These are phyloP conservation scores for Epicampocera succincta DNA, from an alignment of 2,888 invertebrate species.

Conservation along the genomic window DNA sequence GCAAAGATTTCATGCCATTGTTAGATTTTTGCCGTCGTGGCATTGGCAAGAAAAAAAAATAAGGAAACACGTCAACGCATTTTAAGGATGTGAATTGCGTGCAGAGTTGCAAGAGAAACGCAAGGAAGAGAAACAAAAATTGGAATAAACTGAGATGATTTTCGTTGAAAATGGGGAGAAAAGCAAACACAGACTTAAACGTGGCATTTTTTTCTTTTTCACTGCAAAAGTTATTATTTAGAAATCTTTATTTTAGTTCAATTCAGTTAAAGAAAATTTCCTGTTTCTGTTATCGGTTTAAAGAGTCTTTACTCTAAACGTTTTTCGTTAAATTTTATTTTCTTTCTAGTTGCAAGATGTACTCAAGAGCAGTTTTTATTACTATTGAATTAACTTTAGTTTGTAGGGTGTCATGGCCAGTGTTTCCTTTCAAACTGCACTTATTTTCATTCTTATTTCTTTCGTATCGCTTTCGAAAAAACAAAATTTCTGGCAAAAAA, in stretches of 20 bases:
- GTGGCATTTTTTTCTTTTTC: background rate
- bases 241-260: conserved; percentile 33
- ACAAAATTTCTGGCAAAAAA: background rate
- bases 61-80: conserved; percentile 27
- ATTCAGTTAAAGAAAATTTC: conserved; percentile 12
- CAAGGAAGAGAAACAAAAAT: background rate
- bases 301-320: conserved; percentile 25
- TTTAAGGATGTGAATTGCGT: conserved; percentile 12
- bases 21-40: conserved; percentile 16
- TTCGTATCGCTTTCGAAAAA: background rate
- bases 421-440: conserved; percentile 13
- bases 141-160: conserved; percentile 19
- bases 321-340: conserved; percentile 27
- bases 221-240: conserved; percentile 24
- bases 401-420: conserved; percentile 18
- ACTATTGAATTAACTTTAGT: conserved; percentile 19
- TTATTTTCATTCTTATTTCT: conserved; percentile 7
- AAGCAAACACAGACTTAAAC: background rate
- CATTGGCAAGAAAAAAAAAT: too few species aligned
- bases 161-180: conserved; percentile 35
- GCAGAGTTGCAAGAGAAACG: background rate
- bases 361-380: background rate
- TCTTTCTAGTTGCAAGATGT: conserved; percentile 26
- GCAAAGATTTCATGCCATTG: conserved; percentile 16
- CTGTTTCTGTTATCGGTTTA: conserved; percentile 30